These are phyloP conservation scores for Pseudococcus longispinus DNA, from an alignment of 2,888 invertebrate species.

Conservation along the genomic window DNA sequence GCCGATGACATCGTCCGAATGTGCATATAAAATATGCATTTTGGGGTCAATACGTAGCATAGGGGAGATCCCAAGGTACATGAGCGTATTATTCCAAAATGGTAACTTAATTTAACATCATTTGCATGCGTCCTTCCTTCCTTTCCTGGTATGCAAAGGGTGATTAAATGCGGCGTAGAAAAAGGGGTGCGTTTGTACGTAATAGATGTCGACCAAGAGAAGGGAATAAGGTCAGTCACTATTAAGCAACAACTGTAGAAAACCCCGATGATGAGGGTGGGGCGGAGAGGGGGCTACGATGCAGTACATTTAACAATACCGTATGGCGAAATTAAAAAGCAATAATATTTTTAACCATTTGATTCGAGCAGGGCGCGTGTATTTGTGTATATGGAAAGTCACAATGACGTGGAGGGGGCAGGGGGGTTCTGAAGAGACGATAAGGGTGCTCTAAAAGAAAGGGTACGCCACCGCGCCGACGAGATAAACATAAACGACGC, in stretches of 20 bases:
- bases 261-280: too few relatives aligned
- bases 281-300: background rate
- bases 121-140: background rate
- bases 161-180: background rate
- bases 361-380: background rate
- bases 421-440: too few relatives aligned
- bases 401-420: background rate
- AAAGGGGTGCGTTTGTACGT: background rate
- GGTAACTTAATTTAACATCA: constrained; percentile 2
- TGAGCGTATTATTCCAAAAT: background rate
- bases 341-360: background rate
- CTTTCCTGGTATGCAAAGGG: background rate
- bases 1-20: background rate
- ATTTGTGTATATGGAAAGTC: background rate
- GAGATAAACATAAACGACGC: background rate
- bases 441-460: background rate
- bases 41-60: background rate
- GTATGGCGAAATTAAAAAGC: background rate
- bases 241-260: background rate
- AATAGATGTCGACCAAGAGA: background rate
- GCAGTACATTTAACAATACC: background rate
- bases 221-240: background rate
- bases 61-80: background rate
- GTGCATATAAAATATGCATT: background rate
- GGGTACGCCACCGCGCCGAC: background rate